Conservation (phyloP, 2,797 vertebrate species). For the Nothura maculosa region DNA sequence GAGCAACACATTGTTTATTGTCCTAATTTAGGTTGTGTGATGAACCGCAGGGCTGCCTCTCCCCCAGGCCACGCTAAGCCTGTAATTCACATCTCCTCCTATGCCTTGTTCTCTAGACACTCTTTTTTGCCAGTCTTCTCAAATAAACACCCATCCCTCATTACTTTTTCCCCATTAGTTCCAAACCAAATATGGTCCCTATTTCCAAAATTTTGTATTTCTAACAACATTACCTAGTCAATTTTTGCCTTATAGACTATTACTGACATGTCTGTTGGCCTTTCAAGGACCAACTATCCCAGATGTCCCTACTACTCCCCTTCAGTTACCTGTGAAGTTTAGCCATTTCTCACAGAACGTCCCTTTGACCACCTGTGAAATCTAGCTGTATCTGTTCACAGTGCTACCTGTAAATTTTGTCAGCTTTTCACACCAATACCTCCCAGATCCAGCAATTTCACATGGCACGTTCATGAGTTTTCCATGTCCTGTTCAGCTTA, state of each 20-base stretch:
- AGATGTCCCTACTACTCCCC: neutral
- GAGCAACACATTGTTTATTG: neutral
- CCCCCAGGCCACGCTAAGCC: neutral
- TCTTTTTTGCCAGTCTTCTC: neutral
- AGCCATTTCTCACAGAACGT: neutral
- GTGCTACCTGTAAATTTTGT: neutral
- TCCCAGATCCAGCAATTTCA: neutral
- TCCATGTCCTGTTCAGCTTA: neutral
- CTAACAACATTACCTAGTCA: neutral
- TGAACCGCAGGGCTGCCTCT: accelerated
- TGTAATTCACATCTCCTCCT: neutral
- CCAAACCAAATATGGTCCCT: neutral
- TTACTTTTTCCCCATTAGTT: neutral
- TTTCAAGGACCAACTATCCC: neutral
- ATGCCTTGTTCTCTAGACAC: neutral
- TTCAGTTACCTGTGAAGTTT: neutral
- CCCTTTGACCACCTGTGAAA: neutral
- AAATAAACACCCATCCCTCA: neutral
- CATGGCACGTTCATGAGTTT: neutral
- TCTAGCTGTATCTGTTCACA: neutral
- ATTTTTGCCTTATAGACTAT: neutral
- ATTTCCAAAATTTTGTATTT: neutral
- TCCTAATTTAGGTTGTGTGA: neutral
- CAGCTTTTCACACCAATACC: neutral
- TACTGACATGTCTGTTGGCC: neutral